phyloP scores from a whole-genome alignment of 2,113 vertebrate genomes.

The Phyllopteryx taeniolatus region DNA sequence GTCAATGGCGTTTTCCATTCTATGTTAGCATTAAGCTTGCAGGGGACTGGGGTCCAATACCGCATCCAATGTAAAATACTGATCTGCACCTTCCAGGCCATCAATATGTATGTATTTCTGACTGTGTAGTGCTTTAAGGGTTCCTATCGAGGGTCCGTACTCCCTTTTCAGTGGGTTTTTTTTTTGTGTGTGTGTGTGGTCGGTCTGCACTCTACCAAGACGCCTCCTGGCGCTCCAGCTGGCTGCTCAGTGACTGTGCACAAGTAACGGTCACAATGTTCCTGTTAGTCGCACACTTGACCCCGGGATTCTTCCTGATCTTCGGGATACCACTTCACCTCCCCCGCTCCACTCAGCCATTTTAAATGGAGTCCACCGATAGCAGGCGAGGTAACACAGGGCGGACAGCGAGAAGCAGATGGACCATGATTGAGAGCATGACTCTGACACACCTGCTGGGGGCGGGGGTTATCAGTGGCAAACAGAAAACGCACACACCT shows the following conservation, averaged over 20 bases:
- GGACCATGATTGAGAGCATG: constrained; percentile 26
- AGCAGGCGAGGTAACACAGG: constrained; percentile 17
- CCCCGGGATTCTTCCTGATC: constrained; percentile 22
- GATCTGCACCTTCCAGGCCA: no score
- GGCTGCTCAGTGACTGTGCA: constrained; percentile 50
- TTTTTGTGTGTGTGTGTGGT: constrained; percentile 22
- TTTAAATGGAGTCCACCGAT: constrained; percentile 44
- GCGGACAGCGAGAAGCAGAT: constrained; percentile 46
- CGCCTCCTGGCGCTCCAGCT: constrained; percentile 55
- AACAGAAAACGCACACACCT: constrained; percentile 42
- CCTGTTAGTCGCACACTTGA: constrained; percentile 31
- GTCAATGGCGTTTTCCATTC: no score
- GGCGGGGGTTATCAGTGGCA: constrained; percentile 58
- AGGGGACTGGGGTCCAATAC: no score
- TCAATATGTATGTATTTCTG: background rate
- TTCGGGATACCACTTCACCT: constrained; percentile 6
- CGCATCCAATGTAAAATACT: no score
- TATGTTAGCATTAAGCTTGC: no score
- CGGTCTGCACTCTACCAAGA: constrained; percentile 38
- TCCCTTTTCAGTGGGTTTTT: constrained; percentile 13
- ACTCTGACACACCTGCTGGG: constrained; percentile 65
- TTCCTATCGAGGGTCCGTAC: constrained; percentile 2
- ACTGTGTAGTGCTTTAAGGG: background rate
- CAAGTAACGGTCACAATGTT: constrained; percentile 46
- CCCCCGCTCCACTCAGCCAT: constrained; percentile 12